phyloP scores from a whole-genome alignment of 2,797 vertebrate genomes.

The Harpagifer antarcticus region DNA sequence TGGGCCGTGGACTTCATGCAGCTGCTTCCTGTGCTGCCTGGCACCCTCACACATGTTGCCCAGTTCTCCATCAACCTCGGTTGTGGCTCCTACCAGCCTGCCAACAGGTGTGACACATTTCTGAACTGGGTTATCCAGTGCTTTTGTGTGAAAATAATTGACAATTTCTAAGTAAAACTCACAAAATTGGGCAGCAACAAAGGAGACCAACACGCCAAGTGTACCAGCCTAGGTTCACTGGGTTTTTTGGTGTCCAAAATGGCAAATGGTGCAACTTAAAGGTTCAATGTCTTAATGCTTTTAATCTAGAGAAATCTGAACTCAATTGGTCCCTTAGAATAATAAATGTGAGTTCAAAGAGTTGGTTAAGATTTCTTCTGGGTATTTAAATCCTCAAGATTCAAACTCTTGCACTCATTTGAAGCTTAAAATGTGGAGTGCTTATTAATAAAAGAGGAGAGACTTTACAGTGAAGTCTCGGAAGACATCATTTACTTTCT shows the following conservation, averaged over 20 bases:
- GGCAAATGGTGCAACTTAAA: slow-evolving; percentile 1
- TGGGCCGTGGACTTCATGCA: slow-evolving; percentile 98
- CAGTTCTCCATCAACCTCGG: slow-evolving; percentile 99
- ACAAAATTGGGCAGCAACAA: slow-evolving; percentile 25
- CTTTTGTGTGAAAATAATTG: slow-evolving; percentile 12
- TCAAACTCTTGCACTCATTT: slow-evolving; percentile 4
- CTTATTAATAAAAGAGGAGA: neutral
- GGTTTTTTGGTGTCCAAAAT: slow-evolving; percentile 11
- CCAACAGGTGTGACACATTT: slow-evolving; percentile 90
- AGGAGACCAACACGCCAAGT: neutral
- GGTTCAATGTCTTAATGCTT: neutral
- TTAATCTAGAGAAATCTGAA: slow-evolving; percentile 5
- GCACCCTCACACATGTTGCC: slow-evolving; percentile 93
- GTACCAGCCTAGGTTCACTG: slow-evolving; percentile 10
- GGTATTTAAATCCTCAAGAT: slow-evolving; percentile 7
- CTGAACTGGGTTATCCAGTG: slow-evolving; percentile 17
- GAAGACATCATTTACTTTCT: neutral
- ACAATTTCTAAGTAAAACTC: slow-evolving; percentile 24
- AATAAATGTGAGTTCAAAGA: slow-evolving; percentile 2
- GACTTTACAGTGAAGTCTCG: neutral
- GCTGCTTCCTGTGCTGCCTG: slow-evolving; percentile 92
- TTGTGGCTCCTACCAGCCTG: slow-evolving; percentile 96
- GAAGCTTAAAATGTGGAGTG: neutral
- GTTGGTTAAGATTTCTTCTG: slow-evolving; percentile 1
- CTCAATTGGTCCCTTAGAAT: neutral